These are phyloP conservation scores for Ceyx cyanopectus DNA, from an alignment of 2,113 vertebrate species.

Conservation along the genomic window DNA sequence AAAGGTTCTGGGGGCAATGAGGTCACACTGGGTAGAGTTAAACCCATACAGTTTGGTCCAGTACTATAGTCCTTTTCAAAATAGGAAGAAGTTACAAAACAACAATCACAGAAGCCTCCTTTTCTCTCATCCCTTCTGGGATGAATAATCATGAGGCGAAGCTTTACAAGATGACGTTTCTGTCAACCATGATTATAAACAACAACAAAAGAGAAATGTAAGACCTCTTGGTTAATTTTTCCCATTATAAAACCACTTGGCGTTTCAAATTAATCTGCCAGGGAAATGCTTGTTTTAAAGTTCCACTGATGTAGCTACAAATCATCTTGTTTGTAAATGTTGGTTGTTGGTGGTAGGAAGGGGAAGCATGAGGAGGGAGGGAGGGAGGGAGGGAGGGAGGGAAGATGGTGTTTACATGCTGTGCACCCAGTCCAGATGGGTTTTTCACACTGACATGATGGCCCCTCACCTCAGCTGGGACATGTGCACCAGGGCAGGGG, in stretches of 20 bases:
- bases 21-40: not conserved
- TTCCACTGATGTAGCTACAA: not conserved
- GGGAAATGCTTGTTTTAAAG: not conserved
- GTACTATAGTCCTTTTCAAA: not conserved
- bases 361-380: not conserved
- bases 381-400: not conserved
- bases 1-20: not conserved
- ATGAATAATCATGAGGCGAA: slow-evolving; percentile 48
- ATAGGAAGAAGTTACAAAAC: slow-evolving; percentile 22
- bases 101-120: not conserved
- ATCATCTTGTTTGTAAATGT: not conserved
- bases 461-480: not conserved
- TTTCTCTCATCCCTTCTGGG: not conserved
- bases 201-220: slow-evolving; percentile 37
- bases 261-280: slow-evolving; percentile 16
- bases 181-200: slow-evolving; percentile 24
- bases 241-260: slow-evolving; percentile 48
- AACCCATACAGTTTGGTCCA: not conserved
- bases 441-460: not conserved
- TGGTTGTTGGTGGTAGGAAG: not conserved
- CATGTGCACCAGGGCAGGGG: not conserved
- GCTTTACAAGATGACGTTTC: slow-evolving; percentile 35
- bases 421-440: not conserved
- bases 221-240: slow-evolving; percentile 40
- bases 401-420: not conserved